These are phyloP conservation scores for Enteromius treurensis DNA, from an alignment of 2,797 vertebrate genomes.

Conservation along the genomic window DNA sequence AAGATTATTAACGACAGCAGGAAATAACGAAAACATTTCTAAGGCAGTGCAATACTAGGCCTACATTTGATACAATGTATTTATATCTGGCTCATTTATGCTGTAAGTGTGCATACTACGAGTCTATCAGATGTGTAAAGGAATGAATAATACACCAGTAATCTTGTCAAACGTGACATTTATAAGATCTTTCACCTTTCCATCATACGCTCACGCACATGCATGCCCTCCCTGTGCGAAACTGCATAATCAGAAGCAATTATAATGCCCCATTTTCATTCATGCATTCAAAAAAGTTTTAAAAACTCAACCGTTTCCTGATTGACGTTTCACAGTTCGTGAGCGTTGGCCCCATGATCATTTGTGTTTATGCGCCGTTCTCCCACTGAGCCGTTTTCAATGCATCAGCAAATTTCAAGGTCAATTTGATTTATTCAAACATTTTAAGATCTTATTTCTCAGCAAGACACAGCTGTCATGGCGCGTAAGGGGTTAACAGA, in stretches of 20 bases:
- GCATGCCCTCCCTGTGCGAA: background rate
- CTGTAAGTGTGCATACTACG: background rate
- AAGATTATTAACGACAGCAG: background rate
- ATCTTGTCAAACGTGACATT: conserved; percentile 22
- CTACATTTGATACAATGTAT: background rate
- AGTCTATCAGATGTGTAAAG: background rate
- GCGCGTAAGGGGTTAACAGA: conserved; percentile 49
- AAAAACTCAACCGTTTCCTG: conserved; percentile 3
- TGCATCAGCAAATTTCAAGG: conserved; percentile 54
- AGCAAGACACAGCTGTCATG: conserved; percentile 1
- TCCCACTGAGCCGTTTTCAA: conserved; percentile 20
- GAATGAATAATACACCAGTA: conserved; percentile 7
- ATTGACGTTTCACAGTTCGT: conserved; percentile 21
- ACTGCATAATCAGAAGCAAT: conserved; percentile 9
- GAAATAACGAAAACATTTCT: background rate
- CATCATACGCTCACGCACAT: background rate
- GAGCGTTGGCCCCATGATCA: background rate
- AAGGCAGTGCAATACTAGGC: background rate
- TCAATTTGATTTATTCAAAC: conserved; percentile 45
- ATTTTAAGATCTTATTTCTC: conserved; percentile 35
- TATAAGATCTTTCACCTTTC: conserved; percentile 27
- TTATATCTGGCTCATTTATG: background rate
- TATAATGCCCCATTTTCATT: conserved; percentile 11
- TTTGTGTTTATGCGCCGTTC: background rate
- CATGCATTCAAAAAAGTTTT: conserved; percentile 9